These are phyloP conservation scores for Andricus curvator DNA, from an alignment of 2,888 invertebrate genomes.

Conservation along the genomic window DNA sequence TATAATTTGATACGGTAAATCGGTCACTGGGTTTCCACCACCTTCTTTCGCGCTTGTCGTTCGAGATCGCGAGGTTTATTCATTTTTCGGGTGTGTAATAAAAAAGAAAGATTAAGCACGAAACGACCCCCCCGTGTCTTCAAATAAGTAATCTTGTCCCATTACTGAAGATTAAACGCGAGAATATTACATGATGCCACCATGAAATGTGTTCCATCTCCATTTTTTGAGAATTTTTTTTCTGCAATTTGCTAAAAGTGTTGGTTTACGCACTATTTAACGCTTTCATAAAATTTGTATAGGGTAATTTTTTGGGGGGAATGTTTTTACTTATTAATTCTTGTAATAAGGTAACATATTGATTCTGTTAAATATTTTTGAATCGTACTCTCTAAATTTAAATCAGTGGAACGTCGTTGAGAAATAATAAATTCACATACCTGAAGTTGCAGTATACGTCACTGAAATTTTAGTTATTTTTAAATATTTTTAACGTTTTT, in stretches of 20 bases:
- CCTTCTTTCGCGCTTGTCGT: conserved; percentile 21
- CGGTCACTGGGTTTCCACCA: conserved; percentile 35
- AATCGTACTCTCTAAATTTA: too few species aligned
- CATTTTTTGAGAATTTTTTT: conserved; percentile 13
- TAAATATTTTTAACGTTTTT: too few species aligned
- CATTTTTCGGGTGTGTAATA: conserved; percentile 30
- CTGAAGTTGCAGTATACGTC: too few species aligned
- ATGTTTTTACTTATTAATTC: too few species aligned
- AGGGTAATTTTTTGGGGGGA: too few species aligned
- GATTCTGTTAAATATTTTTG: too few species aligned
- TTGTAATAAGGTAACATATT: too few species aligned
- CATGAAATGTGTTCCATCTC: conserved; percentile 33
- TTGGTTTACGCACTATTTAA: conserved; percentile 5
- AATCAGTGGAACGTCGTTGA: too few species aligned
- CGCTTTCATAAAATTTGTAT: neutral
- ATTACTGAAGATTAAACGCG: conserved; percentile 38
- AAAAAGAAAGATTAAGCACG: conserved; percentile 29
- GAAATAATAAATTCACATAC: too few species aligned
- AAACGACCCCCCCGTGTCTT: conserved; percentile 30
- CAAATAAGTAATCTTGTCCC: conserved; percentile 35
- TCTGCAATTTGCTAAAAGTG: conserved; percentile 7
- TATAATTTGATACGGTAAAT: conserved; percentile 23
- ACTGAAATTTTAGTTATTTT: too few species aligned
- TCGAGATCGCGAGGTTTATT: conserved; percentile 32
- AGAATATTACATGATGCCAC: conserved; percentile 38